Base-by-base conservation (phyloP, 2,888 invertebrate genomes). In the Margaritifera margaritifera region DNA sequence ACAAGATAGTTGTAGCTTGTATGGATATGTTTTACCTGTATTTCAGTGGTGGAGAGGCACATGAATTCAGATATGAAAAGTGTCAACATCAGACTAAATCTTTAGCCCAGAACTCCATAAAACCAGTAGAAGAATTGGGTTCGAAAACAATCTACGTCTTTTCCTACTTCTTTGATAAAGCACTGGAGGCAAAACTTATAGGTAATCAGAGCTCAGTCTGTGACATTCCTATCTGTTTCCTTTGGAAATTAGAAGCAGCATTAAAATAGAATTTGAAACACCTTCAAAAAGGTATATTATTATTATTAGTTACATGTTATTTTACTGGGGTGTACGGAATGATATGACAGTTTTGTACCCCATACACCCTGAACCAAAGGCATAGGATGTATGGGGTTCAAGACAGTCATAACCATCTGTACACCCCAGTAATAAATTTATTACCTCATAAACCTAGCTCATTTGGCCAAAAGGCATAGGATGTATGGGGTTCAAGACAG, bases 101-200 rank as follows among this genome's bases (percentile, higher is more conserved):
- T 22, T 64, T 72, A 55, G 70, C 75, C 20, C 59, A 58, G 19
- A 60, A 62, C 18, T 66, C 69, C 25, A 71, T 79, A 24, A 31
- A 57, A n/a, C 67, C 69, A 20, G 65, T 76, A 5, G 27, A 64
- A 55, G 81, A 82, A 31, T 61, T 82, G 68, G 91, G 91, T 57
- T 89, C 91, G 25, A 92, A 92, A 73, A 91, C 92, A 51, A 92
- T 97, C 66, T 94, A 94, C 79, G 95, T 96, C 20, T 96, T 99
- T 91, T 96, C 97, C 85, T 99, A 97, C 90, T 99, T 96, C 91
- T 98, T 94, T 89, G 98, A 99, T 87, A 92, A 96, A 70, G 96
- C 97, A 5, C 93, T 94, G 0, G 97, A 97, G 89, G 94, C 94
- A 1, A 95, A 94, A 1, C 91, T 97, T 60, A 94, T 96, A 56